Percentiles rank a stretch among this genome's conserved stretches.
Conservation (phyloP, 2,113 vertebrate species). For the Scartelaos histophorus region DNA sequence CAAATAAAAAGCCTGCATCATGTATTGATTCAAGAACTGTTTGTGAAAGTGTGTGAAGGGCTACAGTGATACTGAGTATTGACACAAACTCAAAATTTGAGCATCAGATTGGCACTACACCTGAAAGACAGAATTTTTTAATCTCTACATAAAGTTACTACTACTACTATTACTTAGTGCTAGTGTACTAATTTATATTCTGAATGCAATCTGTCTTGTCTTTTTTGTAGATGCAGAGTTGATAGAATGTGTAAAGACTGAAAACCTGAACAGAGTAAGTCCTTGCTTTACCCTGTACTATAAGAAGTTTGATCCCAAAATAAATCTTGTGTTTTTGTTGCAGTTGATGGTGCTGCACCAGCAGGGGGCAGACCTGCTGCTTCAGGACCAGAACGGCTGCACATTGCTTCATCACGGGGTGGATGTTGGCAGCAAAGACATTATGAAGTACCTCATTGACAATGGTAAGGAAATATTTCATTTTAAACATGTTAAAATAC, state of each 20-base stretch:
- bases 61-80: too few species aligned
- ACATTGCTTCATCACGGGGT: conserved; percentile 90
- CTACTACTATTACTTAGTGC: too few species aligned
- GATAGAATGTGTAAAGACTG: conserved; percentile 81
- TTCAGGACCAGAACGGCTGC: conserved; percentile 79
- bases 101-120: too few species aligned
- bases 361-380: conserved; percentile 80
- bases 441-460: conserved; percentile 89
- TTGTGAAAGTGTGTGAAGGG: too few species aligned
- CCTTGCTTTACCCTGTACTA: neutral
- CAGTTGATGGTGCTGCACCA: conserved; percentile 87
- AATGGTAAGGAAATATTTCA: conserved; percentile 74
- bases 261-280: conserved; percentile 83
- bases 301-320: neutral
- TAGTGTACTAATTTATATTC: too few species aligned
- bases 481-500: neutral
- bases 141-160: neutral
- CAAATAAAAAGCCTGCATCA: too few species aligned
- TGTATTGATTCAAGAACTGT: too few species aligned
- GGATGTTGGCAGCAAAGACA: conserved; percentile 83
- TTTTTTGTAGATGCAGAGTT: conserved; percentile 43
- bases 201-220: neutral
- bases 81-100: too few species aligned
- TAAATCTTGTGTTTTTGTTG: conserved; percentile 1
- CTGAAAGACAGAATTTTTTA: neutral